phyloP scores from a whole-genome alignment of 1,140 invertebrate species.

The Megathymus violae region DNA sequence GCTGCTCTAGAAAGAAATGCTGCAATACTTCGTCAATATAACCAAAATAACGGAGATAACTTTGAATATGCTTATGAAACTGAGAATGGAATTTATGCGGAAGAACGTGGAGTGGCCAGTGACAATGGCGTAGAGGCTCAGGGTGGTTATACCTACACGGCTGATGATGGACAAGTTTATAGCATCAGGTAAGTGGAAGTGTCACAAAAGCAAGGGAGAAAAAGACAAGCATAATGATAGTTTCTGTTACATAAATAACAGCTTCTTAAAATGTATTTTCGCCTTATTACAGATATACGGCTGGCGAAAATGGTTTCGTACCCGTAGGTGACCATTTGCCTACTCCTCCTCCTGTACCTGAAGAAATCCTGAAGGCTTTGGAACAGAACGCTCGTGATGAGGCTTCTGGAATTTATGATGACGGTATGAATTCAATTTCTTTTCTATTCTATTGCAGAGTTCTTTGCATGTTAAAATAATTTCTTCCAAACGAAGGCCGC shows the following conservation, averaged over 20 bases:
- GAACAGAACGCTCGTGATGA: constrained; percentile 75
- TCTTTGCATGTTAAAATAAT: no score
- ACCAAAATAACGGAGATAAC: constrained; percentile 62
- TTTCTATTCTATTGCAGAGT: no score
- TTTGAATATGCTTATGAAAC: constrained; percentile 73
- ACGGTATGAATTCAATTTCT: constrained; percentile 56
- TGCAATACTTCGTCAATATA: constrained; percentile 63
- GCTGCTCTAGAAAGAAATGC: constrained; percentile 70
- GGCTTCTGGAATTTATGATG: constrained; percentile 75
- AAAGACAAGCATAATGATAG: no score
- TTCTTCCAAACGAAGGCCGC: no score
- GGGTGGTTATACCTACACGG: constrained; percentile 66
- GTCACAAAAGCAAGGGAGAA: no score
- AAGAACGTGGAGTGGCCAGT: constrained; percentile 68
- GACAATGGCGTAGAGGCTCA: constrained; percentile 65
- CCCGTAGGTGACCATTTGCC: constrained; percentile 90
- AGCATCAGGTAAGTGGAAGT: constrained; percentile 55
- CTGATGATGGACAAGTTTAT: constrained; percentile 86
- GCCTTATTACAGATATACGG: constrained; percentile 86
- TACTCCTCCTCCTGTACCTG: constrained; percentile 89
- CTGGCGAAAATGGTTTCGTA: constrained; percentile 92
- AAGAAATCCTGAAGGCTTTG: constrained; percentile 74
- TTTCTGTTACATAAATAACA: no score
- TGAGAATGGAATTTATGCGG: constrained; percentile 70
- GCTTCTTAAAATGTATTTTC: background rate